Conservation (phyloP, 1,140 invertebrate genomes). For the Drosophila sulfurigaster region DNA sequence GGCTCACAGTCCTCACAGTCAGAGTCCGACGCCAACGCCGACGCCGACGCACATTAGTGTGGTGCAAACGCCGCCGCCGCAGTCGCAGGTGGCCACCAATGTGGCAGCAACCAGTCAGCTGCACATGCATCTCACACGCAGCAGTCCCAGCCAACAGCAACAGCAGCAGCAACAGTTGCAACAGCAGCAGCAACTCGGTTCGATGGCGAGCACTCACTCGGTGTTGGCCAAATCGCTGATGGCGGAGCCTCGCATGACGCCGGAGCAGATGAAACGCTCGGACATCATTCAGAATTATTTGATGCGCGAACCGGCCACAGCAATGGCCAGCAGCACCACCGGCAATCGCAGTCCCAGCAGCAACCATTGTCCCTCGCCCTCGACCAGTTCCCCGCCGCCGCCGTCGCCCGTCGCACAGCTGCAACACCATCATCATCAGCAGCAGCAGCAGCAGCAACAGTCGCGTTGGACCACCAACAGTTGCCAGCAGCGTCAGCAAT, state of each 20-base stretch:
- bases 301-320: conserved; percentile 89
- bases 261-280: conserved; percentile 94
- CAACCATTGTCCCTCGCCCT: conserved; percentile 60
- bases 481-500: conserved; percentile 84
- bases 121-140: conserved; percentile 86
- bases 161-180: conserved; percentile 53
- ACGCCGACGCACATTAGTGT: conserved; percentile 50
- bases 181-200: conserved; percentile 60
- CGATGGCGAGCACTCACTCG: conserved; percentile 93
- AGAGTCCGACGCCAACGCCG: conserved; percentile 62
- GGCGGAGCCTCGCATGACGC: conserved; percentile 94
- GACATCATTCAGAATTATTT: conserved; percentile 96
- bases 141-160: conserved; percentile 52
- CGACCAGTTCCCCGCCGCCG: conserved; percentile 57
- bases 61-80: conserved; percentile 11
- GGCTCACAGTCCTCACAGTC: conserved; percentile 63
- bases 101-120: conserved; percentile 85
- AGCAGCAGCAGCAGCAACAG: conserved; percentile 35
- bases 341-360: conserved; percentile 73
- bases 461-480: conserved; percentile 84
- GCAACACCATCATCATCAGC: conserved; percentile 34
- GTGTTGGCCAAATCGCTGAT: conserved; percentile 94
- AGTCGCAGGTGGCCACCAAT: conserved; percentile 25
- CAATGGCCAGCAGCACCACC: conserved; percentile 70
- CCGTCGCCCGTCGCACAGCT: conserved; percentile 3